Evolutionary conservation across 1,140 invertebrate species (phyloP).

Genomic region (Cydia amplana): DNA sequence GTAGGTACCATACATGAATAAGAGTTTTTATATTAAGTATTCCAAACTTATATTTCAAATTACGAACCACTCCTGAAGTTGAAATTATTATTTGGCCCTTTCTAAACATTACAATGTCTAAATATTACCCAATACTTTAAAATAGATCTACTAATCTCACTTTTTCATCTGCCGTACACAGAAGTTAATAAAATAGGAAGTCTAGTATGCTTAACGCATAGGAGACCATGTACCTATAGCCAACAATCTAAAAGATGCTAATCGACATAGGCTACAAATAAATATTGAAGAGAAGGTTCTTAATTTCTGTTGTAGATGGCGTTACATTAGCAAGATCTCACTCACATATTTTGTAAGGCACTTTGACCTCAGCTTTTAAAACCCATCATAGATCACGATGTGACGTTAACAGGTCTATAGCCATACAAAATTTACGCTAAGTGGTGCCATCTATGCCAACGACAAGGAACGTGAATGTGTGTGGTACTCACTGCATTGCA

Average conservation of each 20-base stretch:
- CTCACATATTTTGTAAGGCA: background rate
- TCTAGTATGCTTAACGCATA: background rate
- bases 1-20: too few species aligned
- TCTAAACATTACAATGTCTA: background rate
- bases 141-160: constrained; percentile 57
- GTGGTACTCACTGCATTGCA: too few species aligned
- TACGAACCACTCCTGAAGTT: constrained; percentile 1
- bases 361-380: background rate
- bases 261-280: background rate
- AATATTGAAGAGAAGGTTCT: background rate
- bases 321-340: background rate
- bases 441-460: too few species aligned
- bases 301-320: background rate
- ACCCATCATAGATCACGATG: too few species aligned
- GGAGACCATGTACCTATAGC: background rate
- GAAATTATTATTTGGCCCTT: background rate
- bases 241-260: background rate
- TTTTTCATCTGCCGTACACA: constrained; percentile 41
- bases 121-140: background rate
- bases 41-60: background rate
- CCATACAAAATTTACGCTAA: too few species aligned
- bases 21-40: too few species aligned
- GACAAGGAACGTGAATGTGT: too few species aligned
- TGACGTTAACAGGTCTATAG: too few species aligned
- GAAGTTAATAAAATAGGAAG: constrained; percentile 22